A percentile compares a stretch with the other conserved stretches of the same genome.
phyloP scores from a whole-genome alignment of 2,113 vertebrate genomes.

The Tringa solitaria region DNA sequence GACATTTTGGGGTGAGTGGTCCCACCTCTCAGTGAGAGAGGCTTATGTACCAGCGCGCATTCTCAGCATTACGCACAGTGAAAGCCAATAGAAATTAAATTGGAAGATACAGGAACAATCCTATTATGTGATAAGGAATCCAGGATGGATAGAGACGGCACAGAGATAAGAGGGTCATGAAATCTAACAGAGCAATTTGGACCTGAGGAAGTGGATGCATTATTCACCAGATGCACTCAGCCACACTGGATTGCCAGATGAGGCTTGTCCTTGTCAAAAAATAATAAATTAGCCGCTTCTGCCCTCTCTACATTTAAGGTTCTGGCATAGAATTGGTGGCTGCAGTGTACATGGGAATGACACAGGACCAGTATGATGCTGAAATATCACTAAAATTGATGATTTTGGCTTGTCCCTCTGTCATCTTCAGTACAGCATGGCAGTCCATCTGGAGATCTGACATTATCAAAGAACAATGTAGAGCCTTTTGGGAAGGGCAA shows the following conservation, averaged over 20 bases:
- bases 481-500: neutral
- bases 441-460: constrained; percentile 6
- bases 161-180: neutral
- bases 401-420: neutral
- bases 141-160: neutral
- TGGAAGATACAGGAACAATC: neutral
- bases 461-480: neutral
- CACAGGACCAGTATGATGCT: constrained; percentile 5
- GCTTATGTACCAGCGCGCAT: neutral
- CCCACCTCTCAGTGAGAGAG: neutral
- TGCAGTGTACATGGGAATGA: constrained; percentile 5
- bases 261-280: constrained; percentile 44
- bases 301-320: neutral
- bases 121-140: constrained; percentile 33
- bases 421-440: neutral
- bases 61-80: neutral
- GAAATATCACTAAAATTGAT: constrained; percentile 52
- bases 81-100: neutral
- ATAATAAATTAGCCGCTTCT: constrained; percentile 21
- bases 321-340: constrained; percentile 26
- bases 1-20: neutral
- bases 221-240: constrained; percentile 9
- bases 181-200: constrained; percentile 19
- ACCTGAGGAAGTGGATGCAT: neutral
- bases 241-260: neutral